Percentiles rank a stretch among this genome's conserved stretches.
phyloP scores from a whole-genome alignment of 2,797 vertebrate genomes.

The Leptatherina wallacei region DNA sequence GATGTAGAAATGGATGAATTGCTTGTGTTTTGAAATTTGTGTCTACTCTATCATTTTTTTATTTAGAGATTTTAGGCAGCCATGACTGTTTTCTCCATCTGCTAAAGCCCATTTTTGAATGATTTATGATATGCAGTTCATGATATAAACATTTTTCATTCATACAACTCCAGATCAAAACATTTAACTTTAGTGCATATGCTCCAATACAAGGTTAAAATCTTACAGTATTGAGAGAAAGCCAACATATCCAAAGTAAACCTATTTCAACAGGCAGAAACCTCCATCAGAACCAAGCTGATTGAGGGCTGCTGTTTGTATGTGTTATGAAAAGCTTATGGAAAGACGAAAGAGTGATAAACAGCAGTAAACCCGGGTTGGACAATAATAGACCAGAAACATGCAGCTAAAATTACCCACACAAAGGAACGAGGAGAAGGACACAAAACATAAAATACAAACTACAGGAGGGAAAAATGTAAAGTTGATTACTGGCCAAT shows the following conservation, averaged over 20 bases:
- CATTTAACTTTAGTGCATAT: neutral
- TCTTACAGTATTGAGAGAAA: neutral
- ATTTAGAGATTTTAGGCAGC: neutral
- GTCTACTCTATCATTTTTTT: neutral
- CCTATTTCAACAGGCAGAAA: neutral
- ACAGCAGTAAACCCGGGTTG: neutral
- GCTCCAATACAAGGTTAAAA: neutral
- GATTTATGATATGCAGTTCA: too few species aligned
- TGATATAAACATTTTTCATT: too few species aligned
- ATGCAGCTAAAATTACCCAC: neutral
- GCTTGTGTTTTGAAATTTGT: constrained; percentile 6
- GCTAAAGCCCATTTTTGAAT: neutral
- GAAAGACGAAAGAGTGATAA: neutral
- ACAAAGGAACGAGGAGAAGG: neutral
- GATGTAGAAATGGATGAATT: neutral
- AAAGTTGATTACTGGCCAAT: neutral
- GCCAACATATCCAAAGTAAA: neutral
- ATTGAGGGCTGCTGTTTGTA: neutral
- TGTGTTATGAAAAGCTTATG: neutral
- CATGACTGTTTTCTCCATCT: neutral
- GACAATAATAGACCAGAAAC: neutral
- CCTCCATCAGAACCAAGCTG: neutral
- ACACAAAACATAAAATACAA: neutral
- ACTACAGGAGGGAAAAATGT: neutral
- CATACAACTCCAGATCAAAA: too few species aligned